Evolutionary conservation across 2,888 invertebrate species (phyloP).

Genomic region (Agrilus biguttatus): DNA sequence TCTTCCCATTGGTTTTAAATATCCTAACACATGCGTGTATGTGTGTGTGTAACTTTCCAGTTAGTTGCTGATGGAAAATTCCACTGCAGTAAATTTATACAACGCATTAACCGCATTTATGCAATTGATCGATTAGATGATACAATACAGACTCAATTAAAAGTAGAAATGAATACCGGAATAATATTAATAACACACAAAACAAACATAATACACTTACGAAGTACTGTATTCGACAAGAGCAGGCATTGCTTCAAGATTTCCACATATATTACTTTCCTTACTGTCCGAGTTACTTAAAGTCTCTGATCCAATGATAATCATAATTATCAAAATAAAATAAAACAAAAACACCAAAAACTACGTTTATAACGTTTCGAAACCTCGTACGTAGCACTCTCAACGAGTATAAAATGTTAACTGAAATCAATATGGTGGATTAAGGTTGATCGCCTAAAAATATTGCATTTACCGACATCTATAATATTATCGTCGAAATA

Average conservation of each 20-base stretch:
- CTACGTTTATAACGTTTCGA: neutral
- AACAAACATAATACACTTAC: slow-evolving; percentile 20
- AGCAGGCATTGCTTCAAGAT: slow-evolving; percentile 30
- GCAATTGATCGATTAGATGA: no score
- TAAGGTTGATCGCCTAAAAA: no score
- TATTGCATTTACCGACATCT: no score
- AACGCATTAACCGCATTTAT: neutral
- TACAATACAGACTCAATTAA: neutral
- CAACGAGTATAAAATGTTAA: no score
- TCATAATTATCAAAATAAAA: slow-evolving; percentile 23
- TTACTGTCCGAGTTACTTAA: slow-evolving; percentile 25
- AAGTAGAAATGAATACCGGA: neutral
- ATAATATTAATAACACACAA: neutral
- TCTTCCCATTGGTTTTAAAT: no score
- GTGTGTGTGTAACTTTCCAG: no score
- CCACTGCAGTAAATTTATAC: neutral
- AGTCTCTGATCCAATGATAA: slow-evolving; percentile 31
- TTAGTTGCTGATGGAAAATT: neutral
- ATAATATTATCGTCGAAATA: no score
- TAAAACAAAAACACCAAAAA: no score
- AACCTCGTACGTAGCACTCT: neutral
- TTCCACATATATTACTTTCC: slow-evolving; percentile 21
- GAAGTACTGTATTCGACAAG: slow-evolving; percentile 27
- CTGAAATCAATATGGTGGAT: no score
- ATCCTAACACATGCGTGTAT: no score